Evolutionary conservation across 2,888 invertebrate genomes (phyloP).

Genomic region (Incurvaria masculella): DNA sequence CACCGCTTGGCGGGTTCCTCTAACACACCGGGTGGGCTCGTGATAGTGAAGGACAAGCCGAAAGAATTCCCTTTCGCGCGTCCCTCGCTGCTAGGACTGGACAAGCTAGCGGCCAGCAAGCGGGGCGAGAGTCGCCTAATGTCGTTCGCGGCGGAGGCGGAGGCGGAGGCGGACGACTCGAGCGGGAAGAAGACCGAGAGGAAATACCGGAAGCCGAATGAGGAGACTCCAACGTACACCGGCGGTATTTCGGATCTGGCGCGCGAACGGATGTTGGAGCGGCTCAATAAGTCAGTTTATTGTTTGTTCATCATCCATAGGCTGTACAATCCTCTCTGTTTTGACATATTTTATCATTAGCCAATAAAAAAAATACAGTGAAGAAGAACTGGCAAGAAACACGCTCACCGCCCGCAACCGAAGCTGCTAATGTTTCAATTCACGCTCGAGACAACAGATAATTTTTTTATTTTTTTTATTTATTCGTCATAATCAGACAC

Average conservation of each 20-base stretch:
- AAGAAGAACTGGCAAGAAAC: too few species aligned
- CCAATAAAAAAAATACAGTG: too few species aligned
- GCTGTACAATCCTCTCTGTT: too few species aligned
- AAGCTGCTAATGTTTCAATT: too few species aligned
- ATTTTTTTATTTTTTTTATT: too few species aligned
- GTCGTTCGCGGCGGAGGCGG: constrained; percentile 57
- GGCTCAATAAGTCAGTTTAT: constrained; percentile 55
- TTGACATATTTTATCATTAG: too few species aligned
- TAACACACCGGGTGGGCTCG: constrained; percentile 66
- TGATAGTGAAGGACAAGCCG: constrained; percentile 63
- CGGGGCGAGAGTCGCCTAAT: constrained; percentile 65
- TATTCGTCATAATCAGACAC: too few species aligned
- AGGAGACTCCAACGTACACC: constrained; percentile 93
- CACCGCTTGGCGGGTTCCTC: constrained; percentile 71
- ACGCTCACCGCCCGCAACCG: too few species aligned
- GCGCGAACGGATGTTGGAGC: constrained; percentile 66
- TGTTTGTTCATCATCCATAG: too few species aligned
- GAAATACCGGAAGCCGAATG: constrained; percentile 73
- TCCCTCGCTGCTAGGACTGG: constrained; percentile 76
- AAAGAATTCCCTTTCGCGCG: constrained; percentile 73
- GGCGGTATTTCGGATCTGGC: constrained; percentile 86
- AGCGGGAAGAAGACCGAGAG: constrained; percentile 37
- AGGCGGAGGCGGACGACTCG: constrained; percentile 25
- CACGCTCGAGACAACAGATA: too few species aligned
- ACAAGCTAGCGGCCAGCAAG: constrained; percentile 78